Evolutionary conservation across 2,797 vertebrate species (phyloP).

Genomic region (Eremophila alpestris): DNA sequence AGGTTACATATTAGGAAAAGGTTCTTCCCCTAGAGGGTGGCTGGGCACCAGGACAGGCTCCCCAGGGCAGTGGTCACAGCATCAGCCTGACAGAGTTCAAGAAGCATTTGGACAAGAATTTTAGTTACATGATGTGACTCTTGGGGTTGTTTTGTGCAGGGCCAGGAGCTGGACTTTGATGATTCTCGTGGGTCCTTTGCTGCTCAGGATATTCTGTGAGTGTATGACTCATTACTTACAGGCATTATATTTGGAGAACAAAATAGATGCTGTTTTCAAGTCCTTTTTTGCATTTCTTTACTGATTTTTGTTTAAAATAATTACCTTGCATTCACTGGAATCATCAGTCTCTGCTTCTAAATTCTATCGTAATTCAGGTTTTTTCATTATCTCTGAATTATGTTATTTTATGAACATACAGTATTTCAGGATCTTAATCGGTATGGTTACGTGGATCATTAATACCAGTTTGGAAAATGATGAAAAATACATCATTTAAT

Average conservation of each 20-base stretch:
- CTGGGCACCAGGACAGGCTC: no score
- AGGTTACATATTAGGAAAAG: neutral
- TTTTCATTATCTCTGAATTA: neutral
- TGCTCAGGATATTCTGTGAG: neutral
- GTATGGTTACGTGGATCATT: neutral
- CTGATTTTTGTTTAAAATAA: neutral
- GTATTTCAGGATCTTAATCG: neutral
- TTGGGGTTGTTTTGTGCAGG: no score
- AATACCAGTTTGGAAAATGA: neutral
- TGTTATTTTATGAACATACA: neutral
- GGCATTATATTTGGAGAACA: neutral
- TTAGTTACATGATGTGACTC: neutral
- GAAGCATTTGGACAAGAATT: neutral
- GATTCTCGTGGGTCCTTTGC: neutral
- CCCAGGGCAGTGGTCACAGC: neutral
- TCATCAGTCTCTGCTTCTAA: neutral
- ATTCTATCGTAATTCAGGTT: neutral
- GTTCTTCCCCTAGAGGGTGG: no score
- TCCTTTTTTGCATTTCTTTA: neutral
- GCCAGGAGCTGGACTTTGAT: no score
- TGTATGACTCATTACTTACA: neutral
- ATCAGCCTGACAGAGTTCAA: fast-evolving
- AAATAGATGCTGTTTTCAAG: neutral
- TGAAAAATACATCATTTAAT: neutral
- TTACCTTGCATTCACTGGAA: neutral